These are phyloP conservation scores for Actinia tenebrosa DNA, from an alignment of 64 coral and sea anemone species.

Conservation along the genomic window DNA sequence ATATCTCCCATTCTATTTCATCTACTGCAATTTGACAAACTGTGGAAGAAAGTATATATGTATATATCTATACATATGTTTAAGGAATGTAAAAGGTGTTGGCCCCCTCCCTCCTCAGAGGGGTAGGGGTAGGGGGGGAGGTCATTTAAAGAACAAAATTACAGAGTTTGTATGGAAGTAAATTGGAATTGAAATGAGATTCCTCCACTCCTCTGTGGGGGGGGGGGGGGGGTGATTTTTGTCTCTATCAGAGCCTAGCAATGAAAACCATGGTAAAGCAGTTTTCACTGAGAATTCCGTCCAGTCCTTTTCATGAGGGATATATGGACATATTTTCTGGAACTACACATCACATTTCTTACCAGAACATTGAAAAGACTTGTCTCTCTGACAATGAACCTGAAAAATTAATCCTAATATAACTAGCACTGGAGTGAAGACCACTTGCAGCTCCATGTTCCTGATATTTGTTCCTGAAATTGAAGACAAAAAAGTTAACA, in stretches of 20 bases:
- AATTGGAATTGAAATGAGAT: too few species aligned
- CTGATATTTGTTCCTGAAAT: neutral
- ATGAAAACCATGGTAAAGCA: neutral
- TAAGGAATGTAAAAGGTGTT: too few species aligned
- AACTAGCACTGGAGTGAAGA: neutral
- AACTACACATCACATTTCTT: neutral
- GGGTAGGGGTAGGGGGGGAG: too few species aligned
- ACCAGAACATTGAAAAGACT: neutral
- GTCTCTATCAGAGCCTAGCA: too few species aligned
- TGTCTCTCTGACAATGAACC: neutral
- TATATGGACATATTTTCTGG: neutral
- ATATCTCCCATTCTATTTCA: conserved; percentile 93
- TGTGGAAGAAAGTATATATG: neutral
- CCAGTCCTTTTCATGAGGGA: neutral
- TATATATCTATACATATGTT: too few species aligned
- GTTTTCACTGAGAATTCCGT: too few species aligned
- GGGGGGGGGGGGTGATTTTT: too few species aligned
- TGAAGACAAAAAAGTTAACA: too few species aligned
- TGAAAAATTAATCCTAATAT: neutral
- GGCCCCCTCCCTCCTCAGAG: too few species aligned
- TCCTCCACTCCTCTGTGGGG: too few species aligned
- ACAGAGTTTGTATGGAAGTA: too few species aligned
- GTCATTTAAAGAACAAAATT: too few species aligned
- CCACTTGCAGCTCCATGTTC: neutral
- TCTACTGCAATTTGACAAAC: conserved; percentile 86